A percentile compares a stretch with the other conserved stretches of the same genome.
These are phyloP conservation scores for Falco novaeseelandiae DNA, from an alignment of 2,797 vertebrate genomes.

Conservation along the genomic window DNA sequence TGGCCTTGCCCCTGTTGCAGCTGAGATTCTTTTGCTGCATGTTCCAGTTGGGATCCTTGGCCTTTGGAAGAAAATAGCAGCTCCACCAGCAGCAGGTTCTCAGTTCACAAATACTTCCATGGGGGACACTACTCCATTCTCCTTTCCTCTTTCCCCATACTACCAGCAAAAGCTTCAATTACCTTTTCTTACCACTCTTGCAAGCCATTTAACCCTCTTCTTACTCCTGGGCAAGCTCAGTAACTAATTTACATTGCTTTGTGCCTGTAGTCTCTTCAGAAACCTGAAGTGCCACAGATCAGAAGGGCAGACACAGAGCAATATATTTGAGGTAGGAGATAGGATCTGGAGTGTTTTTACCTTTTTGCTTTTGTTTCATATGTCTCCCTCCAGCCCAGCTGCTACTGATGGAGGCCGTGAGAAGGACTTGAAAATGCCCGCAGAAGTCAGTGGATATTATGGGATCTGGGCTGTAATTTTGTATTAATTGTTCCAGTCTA, in stretches of 20 bases:
- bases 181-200: background rate
- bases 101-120: background rate
- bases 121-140: background rate
- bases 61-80: slow-evolving; percentile 1
- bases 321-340: background rate
- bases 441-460: background rate
- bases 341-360: background rate
- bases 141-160: background rate
- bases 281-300: background rate
- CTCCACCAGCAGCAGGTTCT: slow-evolving; percentile 3
- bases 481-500: background rate
- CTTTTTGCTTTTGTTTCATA: background rate
- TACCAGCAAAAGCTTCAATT: background rate
- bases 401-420: background rate
- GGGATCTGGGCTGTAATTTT: background rate
- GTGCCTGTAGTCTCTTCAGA: background rate
- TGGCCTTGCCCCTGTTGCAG: background rate
- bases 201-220: background rate
- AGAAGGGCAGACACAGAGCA: background rate
- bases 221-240: background rate
- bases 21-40: background rate
- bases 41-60: background rate
- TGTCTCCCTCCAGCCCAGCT: background rate
- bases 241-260: background rate
- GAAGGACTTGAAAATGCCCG: background rate